Evolutionary conservation across 64 coral and sea anemone genomes (phyloP).

Genomic region (Dendronephthya gigantea): DNA sequence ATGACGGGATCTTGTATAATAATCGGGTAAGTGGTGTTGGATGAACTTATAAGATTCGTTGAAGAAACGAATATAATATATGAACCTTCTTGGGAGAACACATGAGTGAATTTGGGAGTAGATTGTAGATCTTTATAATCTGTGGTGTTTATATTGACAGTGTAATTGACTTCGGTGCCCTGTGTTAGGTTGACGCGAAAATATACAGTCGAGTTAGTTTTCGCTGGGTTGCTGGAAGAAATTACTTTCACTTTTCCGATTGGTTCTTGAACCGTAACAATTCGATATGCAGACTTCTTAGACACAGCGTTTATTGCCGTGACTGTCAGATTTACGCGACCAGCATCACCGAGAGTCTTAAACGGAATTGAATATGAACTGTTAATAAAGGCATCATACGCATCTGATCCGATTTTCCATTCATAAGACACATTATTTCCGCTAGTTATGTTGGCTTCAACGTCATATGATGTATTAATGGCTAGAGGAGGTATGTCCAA

Average conservation of each 20-base stretch:
- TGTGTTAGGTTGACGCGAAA: background rate
- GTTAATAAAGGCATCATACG: background rate
- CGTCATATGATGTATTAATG: background rate
- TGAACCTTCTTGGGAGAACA: background rate
- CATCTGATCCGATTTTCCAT: background rate
- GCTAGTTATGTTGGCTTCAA: background rate
- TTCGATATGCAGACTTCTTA: background rate
- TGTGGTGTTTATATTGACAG: background rate
- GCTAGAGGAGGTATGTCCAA: background rate
- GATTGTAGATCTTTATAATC: background rate
- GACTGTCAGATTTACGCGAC: background rate
- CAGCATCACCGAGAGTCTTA: background rate
- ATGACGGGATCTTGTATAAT: background rate
- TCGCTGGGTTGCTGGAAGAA: background rate
- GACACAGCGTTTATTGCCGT: background rate
- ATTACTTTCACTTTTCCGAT: background rate
- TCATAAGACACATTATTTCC: background rate
- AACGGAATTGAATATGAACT: background rate
- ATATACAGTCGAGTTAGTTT: background rate
- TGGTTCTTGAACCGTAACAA: background rate
- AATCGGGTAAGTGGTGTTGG: background rate
- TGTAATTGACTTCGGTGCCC: background rate
- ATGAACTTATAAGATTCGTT: background rate
- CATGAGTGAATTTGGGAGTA: background rate
- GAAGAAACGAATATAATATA: background rate